These are phyloP conservation scores for Halcyon chelicuti DNA, from an alignment of 2,797 vertebrate species.

Conservation along the genomic window DNA sequence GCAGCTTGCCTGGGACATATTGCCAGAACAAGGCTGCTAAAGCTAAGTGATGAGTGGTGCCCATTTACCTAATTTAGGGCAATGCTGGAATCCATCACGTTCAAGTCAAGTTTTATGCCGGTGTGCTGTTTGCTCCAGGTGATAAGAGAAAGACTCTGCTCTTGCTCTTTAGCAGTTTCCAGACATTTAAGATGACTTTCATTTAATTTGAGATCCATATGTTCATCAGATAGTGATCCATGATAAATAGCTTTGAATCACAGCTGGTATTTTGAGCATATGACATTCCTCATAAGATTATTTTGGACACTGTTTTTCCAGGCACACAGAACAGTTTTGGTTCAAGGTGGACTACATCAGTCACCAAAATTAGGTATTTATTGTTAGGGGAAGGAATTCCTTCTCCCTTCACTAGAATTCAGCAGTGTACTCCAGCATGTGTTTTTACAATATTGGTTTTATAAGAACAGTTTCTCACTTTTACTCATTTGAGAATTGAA, in stretches of 20 bases:
- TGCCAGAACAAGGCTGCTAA: background rate
- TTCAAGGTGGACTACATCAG: slow-evolving; percentile 43
- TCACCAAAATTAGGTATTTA: slow-evolving; percentile 6
- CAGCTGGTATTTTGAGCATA: background rate
- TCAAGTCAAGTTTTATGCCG: background rate
- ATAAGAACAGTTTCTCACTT: slow-evolving; percentile 75
- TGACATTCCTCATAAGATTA: background rate
- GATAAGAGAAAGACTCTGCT: background rate
- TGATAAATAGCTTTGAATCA: background rate
- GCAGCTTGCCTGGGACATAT: background rate
- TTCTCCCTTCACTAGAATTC: background rate
- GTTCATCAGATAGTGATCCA: background rate
- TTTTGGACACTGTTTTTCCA: background rate
- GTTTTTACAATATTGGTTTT: slow-evolving; percentile 68
- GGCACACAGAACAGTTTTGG: background rate
- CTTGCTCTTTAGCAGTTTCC: background rate
- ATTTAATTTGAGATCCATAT: background rate
- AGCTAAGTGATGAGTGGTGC: fast-evolving
- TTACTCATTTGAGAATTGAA: slow-evolving; percentile 83
- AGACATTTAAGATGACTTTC: background rate
- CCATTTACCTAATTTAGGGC: background rate
- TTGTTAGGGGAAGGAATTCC: background rate
- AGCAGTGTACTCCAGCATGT: slow-evolving; percentile 51
- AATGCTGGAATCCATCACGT: background rate
- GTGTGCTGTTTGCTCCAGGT: background rate